Conservation (phyloP, 2,888 invertebrate genomes). For the Pyralis farinalis region DNA sequence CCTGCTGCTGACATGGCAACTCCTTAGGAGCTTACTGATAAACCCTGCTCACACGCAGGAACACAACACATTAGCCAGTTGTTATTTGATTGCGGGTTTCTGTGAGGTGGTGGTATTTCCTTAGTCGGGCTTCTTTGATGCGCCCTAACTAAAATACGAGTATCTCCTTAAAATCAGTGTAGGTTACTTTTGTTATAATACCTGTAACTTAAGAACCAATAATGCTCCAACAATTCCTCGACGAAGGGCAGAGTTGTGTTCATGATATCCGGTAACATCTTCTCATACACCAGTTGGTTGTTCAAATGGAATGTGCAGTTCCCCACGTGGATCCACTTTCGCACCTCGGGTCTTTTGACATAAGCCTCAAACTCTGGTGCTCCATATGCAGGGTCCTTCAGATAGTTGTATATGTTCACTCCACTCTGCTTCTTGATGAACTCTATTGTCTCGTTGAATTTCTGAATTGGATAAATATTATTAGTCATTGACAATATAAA, state of each 20-base stretch:
- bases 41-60: too few species aligned
- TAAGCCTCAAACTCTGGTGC: conserved; percentile 29
- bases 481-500: too few species aligned
- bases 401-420: conserved; percentile 41
- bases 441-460: conserved; percentile 54
- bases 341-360: conserved; percentile 57
- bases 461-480: conserved; percentile 25
- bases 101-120: too few species aligned
- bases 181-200: too few species aligned
- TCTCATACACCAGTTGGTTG: conserved; percentile 78
- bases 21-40: too few species aligned
- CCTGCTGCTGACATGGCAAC: too few species aligned
- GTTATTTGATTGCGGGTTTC: too few species aligned
- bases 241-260: conserved; percentile 83
- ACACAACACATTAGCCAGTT: too few species aligned
- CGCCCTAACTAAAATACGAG: too few species aligned
- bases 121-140: too few species aligned
- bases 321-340: conserved; percentile 53
- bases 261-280: conserved; percentile 84
- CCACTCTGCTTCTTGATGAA: conserved; percentile 42
- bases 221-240: conserved; percentile 80
- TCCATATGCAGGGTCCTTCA: conserved; percentile 22
- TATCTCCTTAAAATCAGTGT: too few species aligned
- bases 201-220: conserved; percentile 84
- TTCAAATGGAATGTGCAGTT: conserved; percentile 50